phyloP scores from a whole-genome alignment of 2,797 vertebrate species.

The Ceryle rudis region DNA sequence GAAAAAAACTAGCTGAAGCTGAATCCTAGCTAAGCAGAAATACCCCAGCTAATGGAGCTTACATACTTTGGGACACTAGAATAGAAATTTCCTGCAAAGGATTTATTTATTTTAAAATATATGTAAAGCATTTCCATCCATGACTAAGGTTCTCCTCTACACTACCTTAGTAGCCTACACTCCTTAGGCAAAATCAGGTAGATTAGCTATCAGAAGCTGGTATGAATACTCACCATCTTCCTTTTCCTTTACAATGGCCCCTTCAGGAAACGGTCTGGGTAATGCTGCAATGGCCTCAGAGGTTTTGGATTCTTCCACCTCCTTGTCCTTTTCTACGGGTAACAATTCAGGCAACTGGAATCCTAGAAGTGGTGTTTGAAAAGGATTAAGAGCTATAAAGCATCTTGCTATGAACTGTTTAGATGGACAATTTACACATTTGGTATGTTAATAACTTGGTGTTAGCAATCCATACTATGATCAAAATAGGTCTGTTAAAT shows the following conservation, averaged over 20 bases:
- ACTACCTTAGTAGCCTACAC: neutral
- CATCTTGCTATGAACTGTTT: neutral
- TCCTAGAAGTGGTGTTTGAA: constrained; percentile 16
- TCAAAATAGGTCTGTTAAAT: neutral
- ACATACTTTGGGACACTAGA: neutral
- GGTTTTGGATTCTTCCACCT: neutral
- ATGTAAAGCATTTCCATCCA: neutral
- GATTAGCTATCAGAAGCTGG: neutral
- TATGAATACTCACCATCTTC: neutral
- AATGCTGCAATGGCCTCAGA: neutral
- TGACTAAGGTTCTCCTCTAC: neutral
- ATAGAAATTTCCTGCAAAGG: neutral
- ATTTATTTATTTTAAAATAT: neutral
- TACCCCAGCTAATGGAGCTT: neutral
- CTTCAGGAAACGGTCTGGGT: neutral
- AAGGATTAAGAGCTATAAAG: neutral
- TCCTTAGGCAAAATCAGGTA: neutral
- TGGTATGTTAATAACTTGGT: neutral
- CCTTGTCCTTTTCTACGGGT: neutral
- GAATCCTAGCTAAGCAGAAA: neutral
- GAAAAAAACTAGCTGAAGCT: neutral
- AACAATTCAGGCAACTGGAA: neutral
- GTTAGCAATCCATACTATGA: neutral
- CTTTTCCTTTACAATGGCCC: neutral
- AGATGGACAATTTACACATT: neutral